phyloP scores from a whole-genome alignment of 2,113 vertebrate species.

The Brienomyrus brachyistius region DNA sequence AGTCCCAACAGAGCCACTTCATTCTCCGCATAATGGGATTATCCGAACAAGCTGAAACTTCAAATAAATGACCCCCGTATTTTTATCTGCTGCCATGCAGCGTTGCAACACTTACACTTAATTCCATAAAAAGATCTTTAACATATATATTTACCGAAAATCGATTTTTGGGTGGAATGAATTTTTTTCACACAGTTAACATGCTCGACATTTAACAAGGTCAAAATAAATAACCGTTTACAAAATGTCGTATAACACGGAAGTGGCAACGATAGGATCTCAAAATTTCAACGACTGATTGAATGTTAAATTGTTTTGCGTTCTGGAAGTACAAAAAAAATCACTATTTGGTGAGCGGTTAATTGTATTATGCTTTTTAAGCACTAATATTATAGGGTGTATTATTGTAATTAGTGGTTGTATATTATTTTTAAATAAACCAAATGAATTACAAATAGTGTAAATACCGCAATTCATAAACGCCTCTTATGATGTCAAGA shows the following conservation, averaged over 20 bases:
- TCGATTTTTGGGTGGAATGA: slow-evolving; percentile 54
- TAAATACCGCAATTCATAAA: slow-evolving; percentile 41
- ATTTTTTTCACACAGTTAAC: slow-evolving; percentile 44
- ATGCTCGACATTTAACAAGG: slow-evolving; percentile 35
- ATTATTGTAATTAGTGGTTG: slow-evolving; percentile 14
- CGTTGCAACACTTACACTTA: slow-evolving; percentile 50
- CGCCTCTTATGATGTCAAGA: slow-evolving; percentile 35
- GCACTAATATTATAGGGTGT: slow-evolving; percentile 13
- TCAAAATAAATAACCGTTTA: slow-evolving; percentile 43
- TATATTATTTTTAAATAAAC: slow-evolving; percentile 31
- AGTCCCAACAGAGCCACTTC: slow-evolving; percentile 82
- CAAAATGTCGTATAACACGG: slow-evolving; percentile 37
- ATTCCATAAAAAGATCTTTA: slow-evolving; percentile 54
- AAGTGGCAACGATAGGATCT: slow-evolving; percentile 35
- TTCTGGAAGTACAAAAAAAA: slow-evolving; percentile 38
- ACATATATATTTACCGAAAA: slow-evolving; percentile 48
- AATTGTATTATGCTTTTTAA: slow-evolving; percentile 28
- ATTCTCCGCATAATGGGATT: slow-evolving; percentile 83
- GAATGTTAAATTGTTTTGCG: slow-evolving; percentile 50
- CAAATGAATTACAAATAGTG: slow-evolving; percentile 43
- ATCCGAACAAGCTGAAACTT: slow-evolving; percentile 81
- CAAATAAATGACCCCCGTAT: slow-evolving; percentile 79
- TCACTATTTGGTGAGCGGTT: slow-evolving; percentile 43
- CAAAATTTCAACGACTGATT: slow-evolving; percentile 53
- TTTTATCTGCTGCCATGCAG: slow-evolving; percentile 68